Base-by-base conservation (phyloP, 2,888 invertebrate species). In the Leptopterna dolabrata region DNA sequence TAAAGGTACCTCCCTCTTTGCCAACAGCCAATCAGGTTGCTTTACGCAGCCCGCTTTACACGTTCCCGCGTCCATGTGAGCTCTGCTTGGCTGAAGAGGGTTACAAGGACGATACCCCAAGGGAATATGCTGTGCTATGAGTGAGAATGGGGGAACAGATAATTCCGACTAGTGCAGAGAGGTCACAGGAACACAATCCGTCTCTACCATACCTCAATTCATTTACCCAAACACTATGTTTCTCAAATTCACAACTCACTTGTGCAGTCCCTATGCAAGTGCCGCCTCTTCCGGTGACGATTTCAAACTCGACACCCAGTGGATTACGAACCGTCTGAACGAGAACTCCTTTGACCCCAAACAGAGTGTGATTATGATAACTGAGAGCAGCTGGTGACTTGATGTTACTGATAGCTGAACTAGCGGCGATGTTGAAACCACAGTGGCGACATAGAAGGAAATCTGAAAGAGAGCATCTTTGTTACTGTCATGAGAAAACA, bases 291-390 rank as follows among this genome's bases (percentile, higher is more conserved):
- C 92, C 90, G 30, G 93, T 93, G 45, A 94, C 92, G 55, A 94
- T 92, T 89, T 93, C 92, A 91, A 94, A 94, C 83, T 92, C 91
- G 24, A 93, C 92, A 14, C 93, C 93, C 90, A 93, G 92, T 24
- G 94, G 93, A 90, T 94, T 94, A 14, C 93, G 91, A 89, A 94
- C 91, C 76, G 93, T 92, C 91, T 94, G 94, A 7, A 94, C 92
- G 45, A 93, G 92, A 47, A 94, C 92, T 91, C 93, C 93, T 87
- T 92, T 91, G 90, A 91, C 92, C 36, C 93, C 93, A 92, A 94
- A 94, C 88, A 94, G 89, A 87, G 93, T 93, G 90, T 93, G 92
- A 90, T 93, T 93, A 76, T 92, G 92, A 78, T 91, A 91, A 88
- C 92, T 92, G 51, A 91, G 90, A 82, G 94, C 92, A 51, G 93